Base-by-base conservation (phyloP, 2,797 vertebrate species). In the Tinamus major region DNA sequence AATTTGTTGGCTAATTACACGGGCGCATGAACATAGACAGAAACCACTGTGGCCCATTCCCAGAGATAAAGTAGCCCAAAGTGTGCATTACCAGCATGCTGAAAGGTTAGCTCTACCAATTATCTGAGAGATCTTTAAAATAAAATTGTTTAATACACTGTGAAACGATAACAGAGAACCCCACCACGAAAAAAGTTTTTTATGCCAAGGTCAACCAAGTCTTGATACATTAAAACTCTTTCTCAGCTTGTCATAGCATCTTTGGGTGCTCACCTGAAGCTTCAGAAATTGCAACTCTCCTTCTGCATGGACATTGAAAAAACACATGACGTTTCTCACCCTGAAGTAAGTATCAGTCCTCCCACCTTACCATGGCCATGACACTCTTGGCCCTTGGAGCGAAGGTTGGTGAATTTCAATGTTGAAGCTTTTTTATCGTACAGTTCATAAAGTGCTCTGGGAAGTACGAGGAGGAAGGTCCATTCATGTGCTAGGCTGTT, bases 41-140 rank as follows among this genome's bases (percentile, higher is more conserved):
- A 94, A 96, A 91, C 87, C 95, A 80, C 81, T 87, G 92, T 94
- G 90, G 94, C 79, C 79, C 77, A 63, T 81, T 91, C 69, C 91
- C 92, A 96, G 85, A 92, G 89, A 94, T 71, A 96, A 89, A 93
- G 55, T 68, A 96, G 94, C 81, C 68, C 53, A 82, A 89, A 95
- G 37, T 62, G 80, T 55, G 44, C 23, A 62, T 89, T 92, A 85
- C 68, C 39, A 87, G 64, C 62, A 33, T 1, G 1, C 71, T 90
- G 53, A 85, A 79, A 91, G 68, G 53, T 33, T 91, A 86, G 14
- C 53, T 70, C 17, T 84, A 67, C 56, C 15, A 74, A 86, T 94
- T 96, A 92, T 84, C 93, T 79, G 70, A 69, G 48, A 70, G 82
- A 91, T 84, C 91, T 82, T 89, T 75, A 90, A 90, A 92, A 78